Base-by-base conservation (phyloP, 2,888 invertebrate genomes). In the Euproctis similis region DNA sequence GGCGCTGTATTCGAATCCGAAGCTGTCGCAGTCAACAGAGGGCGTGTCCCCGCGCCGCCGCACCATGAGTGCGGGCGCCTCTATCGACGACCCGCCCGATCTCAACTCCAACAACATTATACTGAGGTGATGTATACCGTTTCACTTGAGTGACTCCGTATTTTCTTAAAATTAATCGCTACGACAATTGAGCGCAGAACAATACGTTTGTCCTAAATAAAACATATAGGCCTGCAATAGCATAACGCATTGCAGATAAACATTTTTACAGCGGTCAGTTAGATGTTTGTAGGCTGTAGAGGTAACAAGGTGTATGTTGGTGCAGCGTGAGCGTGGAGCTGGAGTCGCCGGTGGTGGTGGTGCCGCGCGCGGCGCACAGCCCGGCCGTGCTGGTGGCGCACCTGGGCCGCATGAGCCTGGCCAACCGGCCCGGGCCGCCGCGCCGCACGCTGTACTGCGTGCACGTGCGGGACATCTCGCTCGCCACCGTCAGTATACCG, bases 261-360 rank as follows among this genome's bases (percentile, higher is more conserved):
- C n/a, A n/a, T n/a, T n/a, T n/a, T n/a, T n/a, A n/a, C n/a, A n/a
- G n/a, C n/a, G n/a, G n/a, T n/a, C n/a, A n/a, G n/a, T n/a, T n/a
- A n/a, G n/a, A n/a, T n/a, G n/a, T n/a, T n/a, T n/a, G n/a, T n/a
- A n/a, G n/a, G n/a, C n/a, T n/a, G n/a, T n/a, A n/a, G n/a, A n/a
- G n/a, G n/a, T n/a, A n/a, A n/a, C n/a, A n/a, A n/a, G n/a, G n/a
- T n/a, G n/a, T n/a, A n/a, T 9, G 2, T 4, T 12, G n/a, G 13
- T 26, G 63, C 43, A 90, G 91, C 33, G 78, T 96, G 36, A 92
- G 92, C 66, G 86, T 96, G 26, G 88, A 94, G 37, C 82, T 97
- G 50, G 94, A 96, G 68, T 96, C 95, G 27, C 98, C 98, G 0
- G 95, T 97, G 22, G 88, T 97, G 43, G 92, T 97, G 33, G 74